Evolutionary conservation across 2,113 vertebrate genomes (phyloP), one percentile per base, ranked within the genome.

Genomic region (Verasper variegatus): DNA sequence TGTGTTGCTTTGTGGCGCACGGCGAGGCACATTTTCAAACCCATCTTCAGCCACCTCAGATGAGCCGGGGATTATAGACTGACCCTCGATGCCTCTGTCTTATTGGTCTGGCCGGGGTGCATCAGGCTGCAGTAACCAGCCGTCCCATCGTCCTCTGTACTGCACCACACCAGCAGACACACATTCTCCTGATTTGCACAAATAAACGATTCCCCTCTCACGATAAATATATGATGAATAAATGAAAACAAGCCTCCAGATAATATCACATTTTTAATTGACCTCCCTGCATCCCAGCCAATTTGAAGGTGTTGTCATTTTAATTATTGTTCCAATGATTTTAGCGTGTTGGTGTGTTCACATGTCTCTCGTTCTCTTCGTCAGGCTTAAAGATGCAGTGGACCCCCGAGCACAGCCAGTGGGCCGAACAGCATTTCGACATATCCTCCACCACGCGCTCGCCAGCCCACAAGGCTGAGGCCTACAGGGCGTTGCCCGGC

Each of bases 381-480:
- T 15, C 77, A 99, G 98, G 98, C 94, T 95, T 99, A 95, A 99
- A 98, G 95, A 99, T 99, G 98, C 98, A 99, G 98, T 99, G 98
- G 98, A 98, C 97, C 95, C 97, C 97, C 0, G 98, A 99, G 95
- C 98, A 99, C 94, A 96, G 96, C 83, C 98, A 99, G 96, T 99
- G 97, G 98, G 97, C 97, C 88, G 98, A 99, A 83, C 98, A 99
- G 94, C 98, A 99, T 94, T 99, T 99, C 87, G 97, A 99, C 92
- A 98, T 99, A 93, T 96, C 97, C 55, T 99, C 98, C 13, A 99
- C 97, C 74, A 98, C 97, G 2, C 95, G 97, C 74, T 99, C 97
- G 35, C 98, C 98, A 14, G 97, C 96, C 78, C 98, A 98, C 92
- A 99, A 99, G 94, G 97, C 97, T 11, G 98, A 99, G 94, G 96